Evolutionary conservation across 2,113 vertebrate species (phyloP).

Genomic region (Deroptyus accipitrinus): DNA sequence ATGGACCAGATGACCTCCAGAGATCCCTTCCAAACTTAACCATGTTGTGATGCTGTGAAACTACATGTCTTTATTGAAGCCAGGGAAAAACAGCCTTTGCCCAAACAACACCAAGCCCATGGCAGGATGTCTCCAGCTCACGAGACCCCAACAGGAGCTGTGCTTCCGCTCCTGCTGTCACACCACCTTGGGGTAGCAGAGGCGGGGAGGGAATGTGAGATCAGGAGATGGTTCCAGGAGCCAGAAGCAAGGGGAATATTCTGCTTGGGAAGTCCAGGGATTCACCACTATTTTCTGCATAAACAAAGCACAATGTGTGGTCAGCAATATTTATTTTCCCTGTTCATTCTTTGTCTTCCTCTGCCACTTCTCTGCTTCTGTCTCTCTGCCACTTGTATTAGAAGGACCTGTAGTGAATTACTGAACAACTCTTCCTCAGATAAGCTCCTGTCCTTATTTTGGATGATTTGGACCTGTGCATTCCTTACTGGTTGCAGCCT

Average conservation of each 20-base stretch:
- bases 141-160: neutral
- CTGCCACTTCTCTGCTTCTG: too few species aligned
- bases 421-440: neutral
- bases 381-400: neutral
- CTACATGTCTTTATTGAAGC: neutral
- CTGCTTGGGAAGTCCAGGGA: neutral
- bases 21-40: neutral
- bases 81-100: neutral
- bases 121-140: neutral
- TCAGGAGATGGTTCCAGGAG: neutral
- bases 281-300: neutral
- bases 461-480: neutral
- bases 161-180: neutral
- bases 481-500: neutral
- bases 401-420: neutral
- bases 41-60: neutral
- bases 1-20: rapidly evolving
- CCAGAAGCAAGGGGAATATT: rapidly evolving
- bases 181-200: rapidly evolving
- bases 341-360: neutral
- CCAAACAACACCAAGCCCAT: neutral
- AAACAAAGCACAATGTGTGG: neutral
- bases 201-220: neutral
- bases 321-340: neutral
- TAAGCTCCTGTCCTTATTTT: neutral